Conservation (phyloP, 2,797 vertebrate genomes). For the Chloroceryle inda region DNA sequence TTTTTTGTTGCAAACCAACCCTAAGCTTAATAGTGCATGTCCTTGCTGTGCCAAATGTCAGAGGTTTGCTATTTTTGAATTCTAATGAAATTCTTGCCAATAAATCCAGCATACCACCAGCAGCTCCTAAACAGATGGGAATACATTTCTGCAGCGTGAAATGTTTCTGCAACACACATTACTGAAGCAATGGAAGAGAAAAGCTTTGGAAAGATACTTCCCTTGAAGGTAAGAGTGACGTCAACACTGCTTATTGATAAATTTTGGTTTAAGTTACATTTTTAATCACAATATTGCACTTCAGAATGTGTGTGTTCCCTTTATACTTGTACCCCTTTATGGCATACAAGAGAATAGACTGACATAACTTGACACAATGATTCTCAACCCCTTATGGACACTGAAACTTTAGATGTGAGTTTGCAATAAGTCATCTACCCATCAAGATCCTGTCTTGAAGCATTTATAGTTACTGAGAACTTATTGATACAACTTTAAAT, state of each 20-base stretch:
- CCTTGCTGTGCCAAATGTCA: neutral
- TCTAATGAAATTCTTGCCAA: neutral
- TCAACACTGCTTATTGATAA: neutral
- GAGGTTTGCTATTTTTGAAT: neutral
- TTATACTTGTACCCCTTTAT: neutral
- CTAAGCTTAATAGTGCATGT: neutral
- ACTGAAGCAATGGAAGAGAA: neutral
- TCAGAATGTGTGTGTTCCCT: neutral
- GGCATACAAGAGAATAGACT: neutral
- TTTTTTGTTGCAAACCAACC: neutral
- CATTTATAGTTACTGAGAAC: neutral
- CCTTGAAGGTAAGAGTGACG: neutral
- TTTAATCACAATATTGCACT: neutral
- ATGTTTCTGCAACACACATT: neutral
- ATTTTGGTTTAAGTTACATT: neutral
- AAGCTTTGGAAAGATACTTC: neutral
- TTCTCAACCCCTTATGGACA: neutral
- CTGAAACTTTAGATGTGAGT: neutral
- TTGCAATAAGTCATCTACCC: neutral
- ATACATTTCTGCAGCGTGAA: neutral
- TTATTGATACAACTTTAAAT: neutral
- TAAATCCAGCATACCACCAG: neutral
- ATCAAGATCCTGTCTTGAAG: neutral
- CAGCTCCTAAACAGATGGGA: neutral
- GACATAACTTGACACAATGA: neutral